These are phyloP conservation scores for Erebia aethiops DNA, from an alignment of 2,888 invertebrate genomes.

Conservation along the genomic window DNA sequence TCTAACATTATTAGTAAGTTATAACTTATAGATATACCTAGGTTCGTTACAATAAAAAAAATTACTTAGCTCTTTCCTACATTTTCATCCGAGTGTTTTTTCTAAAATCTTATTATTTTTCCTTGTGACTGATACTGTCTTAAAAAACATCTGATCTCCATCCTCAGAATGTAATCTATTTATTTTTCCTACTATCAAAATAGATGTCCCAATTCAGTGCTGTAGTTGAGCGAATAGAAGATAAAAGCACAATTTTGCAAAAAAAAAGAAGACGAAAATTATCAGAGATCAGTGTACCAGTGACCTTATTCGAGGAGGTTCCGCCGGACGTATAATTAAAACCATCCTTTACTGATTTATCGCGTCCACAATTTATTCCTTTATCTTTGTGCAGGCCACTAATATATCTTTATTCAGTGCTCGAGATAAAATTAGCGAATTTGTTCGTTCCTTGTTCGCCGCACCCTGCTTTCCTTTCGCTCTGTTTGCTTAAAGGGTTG, in stretches of 20 bases:
- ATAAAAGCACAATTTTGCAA: neutral
- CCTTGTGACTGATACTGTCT: too few species aligned
- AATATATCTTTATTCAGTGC: conserved; percentile 79
- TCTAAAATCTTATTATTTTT: too few species aligned
- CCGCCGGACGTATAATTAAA: conserved; percentile 76
- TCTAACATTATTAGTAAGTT: too few species aligned
- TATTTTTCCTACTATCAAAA: too few species aligned
- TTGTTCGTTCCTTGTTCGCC: conserved; percentile 55
- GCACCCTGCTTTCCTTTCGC: conserved; percentile 53
- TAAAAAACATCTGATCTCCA: too few species aligned
- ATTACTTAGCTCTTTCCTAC: too few species aligned
- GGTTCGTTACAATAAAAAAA: too few species aligned
- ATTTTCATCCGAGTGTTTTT: too few species aligned
- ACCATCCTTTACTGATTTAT: conserved; percentile 81
- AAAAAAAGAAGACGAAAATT: conserved; percentile 11
- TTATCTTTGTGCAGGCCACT: conserved; percentile 78
- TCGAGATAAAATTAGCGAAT: conserved; percentile 78
- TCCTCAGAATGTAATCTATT: too few species aligned
- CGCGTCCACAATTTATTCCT: conserved; percentile 79
- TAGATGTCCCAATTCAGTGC: too few species aligned
- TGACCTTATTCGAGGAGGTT: conserved; percentile 50
- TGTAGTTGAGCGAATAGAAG: too few species aligned
- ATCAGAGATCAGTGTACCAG: conserved; percentile 40
- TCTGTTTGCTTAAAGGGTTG: conserved; percentile 66
- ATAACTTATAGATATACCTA: too few species aligned